Percentiles rank a stretch among this genome's conserved stretches.
phyloP scores from a whole-genome alignment of 2,888 invertebrate species.

The Leucophora obtusa region DNA sequence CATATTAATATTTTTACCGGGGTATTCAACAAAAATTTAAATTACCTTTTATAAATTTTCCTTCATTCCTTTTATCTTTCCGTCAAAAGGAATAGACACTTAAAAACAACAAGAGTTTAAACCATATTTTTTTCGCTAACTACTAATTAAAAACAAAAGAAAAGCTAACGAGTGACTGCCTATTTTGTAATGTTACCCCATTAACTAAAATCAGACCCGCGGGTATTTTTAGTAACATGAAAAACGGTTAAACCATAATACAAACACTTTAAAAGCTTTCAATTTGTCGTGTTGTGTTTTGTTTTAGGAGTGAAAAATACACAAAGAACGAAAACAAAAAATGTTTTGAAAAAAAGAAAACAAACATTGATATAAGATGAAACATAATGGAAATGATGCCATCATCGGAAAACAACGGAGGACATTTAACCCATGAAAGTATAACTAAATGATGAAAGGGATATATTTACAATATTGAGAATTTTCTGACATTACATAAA shows the following conservation, averaged over 20 bases:
- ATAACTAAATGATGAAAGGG: too few relatives aligned
- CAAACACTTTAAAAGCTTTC: constrained; percentile 40
- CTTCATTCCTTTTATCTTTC: not conserved
- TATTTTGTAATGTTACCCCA: constrained; percentile 2
- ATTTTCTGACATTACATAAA: too few relatives aligned
- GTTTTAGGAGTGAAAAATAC: constrained; percentile 8
- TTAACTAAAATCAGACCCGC: constrained; percentile 39
- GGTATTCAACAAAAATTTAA: too few relatives aligned
- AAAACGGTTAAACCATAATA: not conserved
- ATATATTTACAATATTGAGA: too few relatives aligned
- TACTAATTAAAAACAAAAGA: not conserved
- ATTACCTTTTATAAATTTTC: too few relatives aligned
- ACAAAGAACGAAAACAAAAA: not conserved
- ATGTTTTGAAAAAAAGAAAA: not conserved
- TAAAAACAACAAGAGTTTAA: constrained; percentile 1
- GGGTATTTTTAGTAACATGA: constrained; percentile 9
- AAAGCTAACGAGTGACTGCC: not conserved
- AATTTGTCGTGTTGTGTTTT: constrained; percentile 22
- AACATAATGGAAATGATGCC: constrained; percentile 13
- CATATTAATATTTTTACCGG: too few relatives aligned
- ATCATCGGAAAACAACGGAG: not conserved
- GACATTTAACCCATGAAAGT: too few relatives aligned
- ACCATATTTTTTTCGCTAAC: not conserved
- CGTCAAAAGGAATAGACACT: not conserved
- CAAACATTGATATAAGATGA: not conserved